These are phyloP conservation scores for Dicrurus megarhynchus DNA, from an alignment of 2,113 vertebrate genomes.

Conservation along the genomic window DNA sequence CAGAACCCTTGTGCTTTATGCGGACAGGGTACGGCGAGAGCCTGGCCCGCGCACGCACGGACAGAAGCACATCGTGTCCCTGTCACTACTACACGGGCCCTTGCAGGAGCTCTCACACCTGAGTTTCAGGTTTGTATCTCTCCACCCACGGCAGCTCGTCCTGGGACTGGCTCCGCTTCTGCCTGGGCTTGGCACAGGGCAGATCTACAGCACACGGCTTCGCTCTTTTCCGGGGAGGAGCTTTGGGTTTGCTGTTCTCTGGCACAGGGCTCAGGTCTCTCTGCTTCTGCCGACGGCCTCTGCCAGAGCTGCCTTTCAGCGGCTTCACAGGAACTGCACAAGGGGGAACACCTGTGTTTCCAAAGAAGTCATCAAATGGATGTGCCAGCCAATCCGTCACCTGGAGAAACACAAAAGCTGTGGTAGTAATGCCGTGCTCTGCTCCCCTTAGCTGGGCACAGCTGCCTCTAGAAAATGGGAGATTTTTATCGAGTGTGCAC, in stretches of 20 bases:
- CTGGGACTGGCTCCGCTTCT: conserved; percentile 8
- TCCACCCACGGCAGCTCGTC: conserved; percentile 87
- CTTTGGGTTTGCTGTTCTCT: conserved; percentile 45
- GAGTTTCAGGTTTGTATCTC: conserved; percentile 79
- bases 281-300: conserved; percentile 30
- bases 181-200: not conserved
- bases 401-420: conserved; percentile 31
- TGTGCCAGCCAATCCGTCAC: conserved; percentile 78
- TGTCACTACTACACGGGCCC: no score
- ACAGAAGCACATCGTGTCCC: not conserved
- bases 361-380: conserved; percentile 79
- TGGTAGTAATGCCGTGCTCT: not conserved
- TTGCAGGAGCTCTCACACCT: conserved; percentile 68
- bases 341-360: conserved; percentile 5
- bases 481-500: not conserved
- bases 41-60: rapidly evolving
- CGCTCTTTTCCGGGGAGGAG: conserved; percentile 68
- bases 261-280: not conserved
- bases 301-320: not conserved
- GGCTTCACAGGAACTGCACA: not conserved
- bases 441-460: not conserved
- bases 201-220: not conserved
- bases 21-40: rapidly evolving
- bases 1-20: not conserved
- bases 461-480: rapidly evolving